Base-by-base conservation (phyloP, 2,797 vertebrate genomes). In the Aulostomus chinensis region DNA sequence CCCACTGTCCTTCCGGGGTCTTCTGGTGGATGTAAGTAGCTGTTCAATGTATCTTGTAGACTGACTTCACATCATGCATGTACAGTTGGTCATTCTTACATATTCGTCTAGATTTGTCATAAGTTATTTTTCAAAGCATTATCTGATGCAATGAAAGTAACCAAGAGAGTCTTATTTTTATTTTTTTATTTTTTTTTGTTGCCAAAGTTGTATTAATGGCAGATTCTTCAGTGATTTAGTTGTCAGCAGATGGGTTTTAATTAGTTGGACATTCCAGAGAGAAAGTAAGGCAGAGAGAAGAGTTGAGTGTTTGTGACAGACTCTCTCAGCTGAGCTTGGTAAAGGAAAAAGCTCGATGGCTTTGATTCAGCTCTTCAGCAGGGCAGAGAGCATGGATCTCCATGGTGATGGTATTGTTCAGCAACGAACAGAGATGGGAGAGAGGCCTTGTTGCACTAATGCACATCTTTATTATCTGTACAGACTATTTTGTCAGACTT, bases 181-280 rank as follows among this genome's bases (percentile, higher is more conserved):
- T 22, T 10, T 15, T 3, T 25, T 41, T 3, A 8, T 10, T 9
- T 26, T 15, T 40, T 14, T 5, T 70, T 62, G 32, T 22, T 18
- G 28, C 66, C 48, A 57, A 41, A 70, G 26, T 56, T 70, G 37
- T 56, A 58, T 76, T 63, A 47, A 67, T 47, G 51, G 50, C 43
- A 34, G 32, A 45, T 39, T 59, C 52, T 33, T 76, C 64, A 21
- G 21, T 56, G 34, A 8, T 39, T 43, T 52, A 32, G 22, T 55
- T 56, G 61, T 74, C 62, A 73, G 66, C 65, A 62, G 73, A 65
- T 18, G 3, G 50, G 56, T 68, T 83, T 77, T 86, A 84, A 88
- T 88, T 88, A 84, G 62, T 68, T 63, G 68, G 64, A 71, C 60
- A 80, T 85, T 85, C 85, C 70, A 70, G 52, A 61, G 52, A 73